Conservation (phyloP, 2,797 vertebrate species). For the Sparidentex hasta region DNA sequence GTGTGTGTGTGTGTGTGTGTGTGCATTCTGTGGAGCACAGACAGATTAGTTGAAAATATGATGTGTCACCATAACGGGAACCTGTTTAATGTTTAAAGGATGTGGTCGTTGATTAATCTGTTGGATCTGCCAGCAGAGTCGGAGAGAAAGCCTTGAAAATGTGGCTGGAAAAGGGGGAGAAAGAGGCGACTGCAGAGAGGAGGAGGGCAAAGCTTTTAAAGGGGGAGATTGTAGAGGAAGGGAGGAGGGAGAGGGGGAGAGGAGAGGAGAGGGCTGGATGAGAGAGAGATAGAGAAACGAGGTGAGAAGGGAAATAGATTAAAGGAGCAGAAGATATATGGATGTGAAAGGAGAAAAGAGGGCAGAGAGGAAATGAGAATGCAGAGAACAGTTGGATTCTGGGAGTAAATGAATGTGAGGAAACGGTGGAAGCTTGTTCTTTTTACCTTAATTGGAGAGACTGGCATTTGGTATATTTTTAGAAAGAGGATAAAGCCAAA, state of each 20-base stretch:
- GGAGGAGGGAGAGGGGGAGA: neutral
- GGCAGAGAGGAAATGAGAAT: constrained; percentile 55
- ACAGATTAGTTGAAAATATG: constrained; percentile 71
- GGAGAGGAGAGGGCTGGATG: neutral
- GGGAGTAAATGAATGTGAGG: constrained; percentile 24
- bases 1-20: constrained; percentile 8
- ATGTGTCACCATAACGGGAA: constrained; percentile 55
- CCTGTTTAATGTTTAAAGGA: constrained; percentile 67
- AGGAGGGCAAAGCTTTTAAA: constrained; percentile 25
- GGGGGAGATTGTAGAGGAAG: constrained; percentile 8
- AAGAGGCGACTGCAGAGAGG: neutral
- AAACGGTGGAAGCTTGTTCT: constrained; percentile 18
- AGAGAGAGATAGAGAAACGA: constrained; percentile 49
- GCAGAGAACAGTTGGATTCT: constrained; percentile 31
- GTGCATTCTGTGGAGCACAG: constrained; percentile 35
- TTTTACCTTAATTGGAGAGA: constrained; percentile 58
- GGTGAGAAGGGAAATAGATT: constrained; percentile 56
- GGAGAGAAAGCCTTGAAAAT: constrained; percentile 33
- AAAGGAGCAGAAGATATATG: constrained; percentile 56
- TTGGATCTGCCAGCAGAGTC: constrained; percentile 32
- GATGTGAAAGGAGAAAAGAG: constrained; percentile 39
- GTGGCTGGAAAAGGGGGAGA: constrained; percentile 14
- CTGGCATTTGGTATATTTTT: constrained; percentile 53
- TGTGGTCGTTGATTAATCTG: constrained; percentile 54
- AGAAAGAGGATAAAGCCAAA: constrained; percentile 34